phyloP scores from a whole-genome alignment of 2,113 vertebrate species.

The Genyomyrus donnyi region DNA sequence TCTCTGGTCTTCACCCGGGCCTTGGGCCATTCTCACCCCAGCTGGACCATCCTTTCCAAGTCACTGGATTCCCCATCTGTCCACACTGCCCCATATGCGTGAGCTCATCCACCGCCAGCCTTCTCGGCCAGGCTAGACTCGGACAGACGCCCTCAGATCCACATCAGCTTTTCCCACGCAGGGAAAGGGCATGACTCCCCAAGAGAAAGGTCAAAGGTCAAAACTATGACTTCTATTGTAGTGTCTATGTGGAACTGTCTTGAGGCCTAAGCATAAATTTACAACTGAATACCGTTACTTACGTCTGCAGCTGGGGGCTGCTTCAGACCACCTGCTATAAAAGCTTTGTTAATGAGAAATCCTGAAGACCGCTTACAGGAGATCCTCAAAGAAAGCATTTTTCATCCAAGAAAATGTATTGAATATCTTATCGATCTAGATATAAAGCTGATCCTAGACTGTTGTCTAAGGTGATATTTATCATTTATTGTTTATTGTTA shows the following conservation, averaged over 20 bases:
- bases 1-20: not conserved
- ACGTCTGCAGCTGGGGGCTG: no score
- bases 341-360: not conserved
- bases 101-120: not conserved
- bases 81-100: not conserved
- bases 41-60: conserved; percentile 13
- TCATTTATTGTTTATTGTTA: not conserved
- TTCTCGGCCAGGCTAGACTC: not conserved
- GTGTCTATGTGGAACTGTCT: not conserved
- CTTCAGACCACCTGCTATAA: not conserved
- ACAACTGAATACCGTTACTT: not conserved
- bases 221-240: not conserved
- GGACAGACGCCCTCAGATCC: not conserved
- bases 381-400: not conserved
- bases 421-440: not conserved
- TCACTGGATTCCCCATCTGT: conserved; percentile 16
- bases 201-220: not conserved
- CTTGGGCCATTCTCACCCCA: not conserved
- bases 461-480: not conserved
- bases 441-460: not conserved
- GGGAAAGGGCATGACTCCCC: not conserved
- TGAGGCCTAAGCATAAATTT: not conserved
- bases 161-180: not conserved
- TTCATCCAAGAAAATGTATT: not conserved
- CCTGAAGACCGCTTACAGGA: not conserved